phyloP scores from a whole-genome alignment of 2,113 vertebrate species.

The Pluvialis apricaria region DNA sequence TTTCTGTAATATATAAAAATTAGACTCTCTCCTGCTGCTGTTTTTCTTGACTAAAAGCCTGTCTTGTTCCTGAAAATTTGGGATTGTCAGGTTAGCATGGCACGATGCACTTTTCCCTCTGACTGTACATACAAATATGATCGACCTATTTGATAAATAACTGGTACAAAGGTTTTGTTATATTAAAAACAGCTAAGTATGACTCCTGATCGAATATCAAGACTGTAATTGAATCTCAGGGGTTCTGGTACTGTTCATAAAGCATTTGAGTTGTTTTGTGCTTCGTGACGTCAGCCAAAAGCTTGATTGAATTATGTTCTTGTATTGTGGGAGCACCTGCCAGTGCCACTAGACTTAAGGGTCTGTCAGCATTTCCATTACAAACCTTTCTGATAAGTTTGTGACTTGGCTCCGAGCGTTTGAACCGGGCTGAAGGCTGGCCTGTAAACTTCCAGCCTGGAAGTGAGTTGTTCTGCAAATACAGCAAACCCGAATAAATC shows the following conservation, averaged over 20 bases:
- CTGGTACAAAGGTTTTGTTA: conserved; percentile 66
- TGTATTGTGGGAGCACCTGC: conserved; percentile 69
- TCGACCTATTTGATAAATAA: conserved; percentile 63
- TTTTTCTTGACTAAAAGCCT: background rate
- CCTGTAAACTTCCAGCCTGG: background rate
- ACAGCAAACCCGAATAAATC: fast-evolving
- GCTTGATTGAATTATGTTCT: conserved; percentile 75
- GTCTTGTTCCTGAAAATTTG: background rate
- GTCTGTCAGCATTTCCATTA: conserved; percentile 65
- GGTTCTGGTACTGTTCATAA: conserved; percentile 76
- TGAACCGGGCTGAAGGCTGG: background rate
- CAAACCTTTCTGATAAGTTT: conserved; percentile 36
- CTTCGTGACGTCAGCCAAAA: conserved; percentile 72
- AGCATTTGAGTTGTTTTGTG: conserved; percentile 70
- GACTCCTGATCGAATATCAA: conserved; percentile 71
- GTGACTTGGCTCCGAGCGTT: background rate
- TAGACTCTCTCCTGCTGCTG: background rate
- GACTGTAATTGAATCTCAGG: conserved; percentile 75
- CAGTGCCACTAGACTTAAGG: background rate
- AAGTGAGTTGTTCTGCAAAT: background rate
- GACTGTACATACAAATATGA: conserved; percentile 35
- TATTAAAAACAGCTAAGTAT: conserved; percentile 70
- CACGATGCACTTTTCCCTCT: background rate
- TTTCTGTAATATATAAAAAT: background rate
- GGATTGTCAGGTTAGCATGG: background rate